Base-by-base conservation (phyloP, 92 coral and sea anemone genomes). In the Porites divaricata region DNA sequence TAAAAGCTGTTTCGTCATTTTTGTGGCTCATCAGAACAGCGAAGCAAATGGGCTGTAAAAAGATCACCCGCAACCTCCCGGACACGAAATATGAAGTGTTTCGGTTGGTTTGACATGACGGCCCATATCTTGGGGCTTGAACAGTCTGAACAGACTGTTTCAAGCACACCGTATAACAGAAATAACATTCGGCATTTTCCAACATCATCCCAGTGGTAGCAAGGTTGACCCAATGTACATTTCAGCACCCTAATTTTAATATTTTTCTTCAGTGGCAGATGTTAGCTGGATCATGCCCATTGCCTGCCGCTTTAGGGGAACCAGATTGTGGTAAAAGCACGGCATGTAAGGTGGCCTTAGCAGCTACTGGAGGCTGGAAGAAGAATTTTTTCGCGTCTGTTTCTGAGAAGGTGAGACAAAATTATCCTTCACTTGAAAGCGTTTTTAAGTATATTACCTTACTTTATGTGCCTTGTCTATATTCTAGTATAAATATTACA, bases 241-340 rank as follows among this genome's bases (percentile, higher is more conserved):
- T 28, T 28, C 41, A 28, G 41, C 4, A 28, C 41, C 41, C 41
- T 28, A 28, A 28, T 28, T 28, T 28, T 28, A 28, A 28, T 28
- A 28, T 2, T 28, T 28, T 28, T 28, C 41, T 28, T 28, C 70
- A 90, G 94, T 87, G 94, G 94, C 94, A 90, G 69, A 69, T 58
- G 28, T 23, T 77, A 6, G 88, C 80, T 23, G 90, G 93, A 21
- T 72, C 93, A 21, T 86, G 88, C 53, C 93, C 93, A 21, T 17
- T 89, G 54, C 77, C 80, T 2, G 85, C 79, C 10, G 87, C 80
- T 17, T 65, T 86, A 53, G 93, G 90, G 22, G 66, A 70, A 15
- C 93, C 74, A 49, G 81, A 72, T 23, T 74, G 87, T 70, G 90
- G 90, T 16, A 90, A 86, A 35, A 24, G 91, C 35, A 87, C 91